Percentiles rank a stretch among this genome's conserved stretches.
phyloP scores from a whole-genome alignment of 1,140 invertebrate genomes.

The Calliphora vicina region DNA sequence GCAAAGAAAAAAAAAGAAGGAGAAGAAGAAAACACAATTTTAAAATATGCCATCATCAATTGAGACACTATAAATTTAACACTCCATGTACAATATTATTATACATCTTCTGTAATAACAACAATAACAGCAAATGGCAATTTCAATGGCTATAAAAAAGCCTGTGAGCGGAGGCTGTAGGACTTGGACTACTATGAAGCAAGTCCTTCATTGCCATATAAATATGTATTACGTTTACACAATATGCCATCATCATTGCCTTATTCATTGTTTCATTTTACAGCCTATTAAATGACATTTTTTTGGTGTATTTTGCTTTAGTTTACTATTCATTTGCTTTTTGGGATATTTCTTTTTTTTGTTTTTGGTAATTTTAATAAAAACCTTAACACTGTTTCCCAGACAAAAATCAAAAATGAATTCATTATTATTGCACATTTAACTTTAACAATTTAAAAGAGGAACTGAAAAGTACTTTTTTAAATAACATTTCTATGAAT shows the following conservation, averaged over 20 bases:
- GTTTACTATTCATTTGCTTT: too few relatives aligned
- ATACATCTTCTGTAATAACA: background rate
- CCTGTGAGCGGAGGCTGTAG: background rate
- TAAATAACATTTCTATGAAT: too few relatives aligned
- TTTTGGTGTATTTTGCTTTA: background rate
- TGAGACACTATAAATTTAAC: slow-evolving; percentile 21
- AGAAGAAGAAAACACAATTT: background rate
- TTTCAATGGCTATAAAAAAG: background rate
- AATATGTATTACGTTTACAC: background rate
- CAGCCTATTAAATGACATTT: slow-evolving; percentile 1
- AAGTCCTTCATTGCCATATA: background rate
- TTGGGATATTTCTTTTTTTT: too few relatives aligned
- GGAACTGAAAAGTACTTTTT: too few relatives aligned
- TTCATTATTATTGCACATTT: too few relatives aligned
- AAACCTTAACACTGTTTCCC: too few relatives aligned
- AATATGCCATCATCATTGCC: background rate
- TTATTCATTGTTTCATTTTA: slow-evolving; percentile 9
- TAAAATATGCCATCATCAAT: slow-evolving; percentile 27
- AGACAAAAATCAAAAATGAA: too few relatives aligned
- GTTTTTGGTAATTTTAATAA: too few relatives aligned
- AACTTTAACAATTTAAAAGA: too few relatives aligned
- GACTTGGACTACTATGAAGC: background rate
- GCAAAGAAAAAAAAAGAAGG: background rate
- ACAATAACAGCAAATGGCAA: background rate
- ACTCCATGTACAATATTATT: slow-evolving; percentile 13